These are phyloP conservation scores for Apostichopus leukothele DNA, from an alignment of 53 echinoderm and acorn worm species.

Conservation along the genomic window DNA sequence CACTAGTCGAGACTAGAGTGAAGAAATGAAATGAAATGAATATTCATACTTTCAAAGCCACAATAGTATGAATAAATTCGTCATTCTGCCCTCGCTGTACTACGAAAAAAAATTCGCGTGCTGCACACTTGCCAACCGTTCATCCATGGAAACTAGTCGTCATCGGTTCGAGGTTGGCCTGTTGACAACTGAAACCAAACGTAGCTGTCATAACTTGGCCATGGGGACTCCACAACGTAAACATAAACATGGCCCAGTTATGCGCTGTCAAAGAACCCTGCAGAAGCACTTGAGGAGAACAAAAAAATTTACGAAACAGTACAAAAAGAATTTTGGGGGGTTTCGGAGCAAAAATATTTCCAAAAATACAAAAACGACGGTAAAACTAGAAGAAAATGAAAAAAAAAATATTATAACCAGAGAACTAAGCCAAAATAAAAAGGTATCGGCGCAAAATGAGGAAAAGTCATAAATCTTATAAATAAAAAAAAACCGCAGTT, in stretches of 20 bases:
- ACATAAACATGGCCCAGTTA: constrained; percentile 49
- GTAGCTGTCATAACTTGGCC: constrained; percentile 36
- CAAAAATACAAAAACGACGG: not conserved
- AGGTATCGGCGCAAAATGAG: not conserved
- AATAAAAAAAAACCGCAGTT: not conserved
- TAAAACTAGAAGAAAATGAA: not conserved
- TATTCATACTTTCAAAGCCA: too few relatives aligned
- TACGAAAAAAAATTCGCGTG: not conserved
- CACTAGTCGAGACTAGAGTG: too few relatives aligned
- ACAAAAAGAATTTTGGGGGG: too few relatives aligned
- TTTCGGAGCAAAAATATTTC: not conserved
- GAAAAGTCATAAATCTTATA: constrained; percentile 30
- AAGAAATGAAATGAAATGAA: too few relatives aligned
- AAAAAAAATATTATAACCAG: not conserved
- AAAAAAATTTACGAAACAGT: not conserved
- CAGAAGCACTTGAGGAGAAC: not conserved
- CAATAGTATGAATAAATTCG: too few relatives aligned
- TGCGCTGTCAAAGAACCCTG: constrained; percentile 19
- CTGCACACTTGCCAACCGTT: constrained; percentile 17
- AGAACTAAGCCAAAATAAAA: not conserved
- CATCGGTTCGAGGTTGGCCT: constrained; percentile 16
- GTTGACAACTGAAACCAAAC: constrained; percentile 47
- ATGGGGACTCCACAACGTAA: constrained; percentile 42
- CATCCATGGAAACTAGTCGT: constrained; percentile 38
- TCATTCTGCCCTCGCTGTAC: too few relatives aligned